A percentile compares a stretch with the other conserved stretches of the same genome.
Conservation (phyloP, 2,797 vertebrate genomes). For the Micromesistius poutassou region DNA sequence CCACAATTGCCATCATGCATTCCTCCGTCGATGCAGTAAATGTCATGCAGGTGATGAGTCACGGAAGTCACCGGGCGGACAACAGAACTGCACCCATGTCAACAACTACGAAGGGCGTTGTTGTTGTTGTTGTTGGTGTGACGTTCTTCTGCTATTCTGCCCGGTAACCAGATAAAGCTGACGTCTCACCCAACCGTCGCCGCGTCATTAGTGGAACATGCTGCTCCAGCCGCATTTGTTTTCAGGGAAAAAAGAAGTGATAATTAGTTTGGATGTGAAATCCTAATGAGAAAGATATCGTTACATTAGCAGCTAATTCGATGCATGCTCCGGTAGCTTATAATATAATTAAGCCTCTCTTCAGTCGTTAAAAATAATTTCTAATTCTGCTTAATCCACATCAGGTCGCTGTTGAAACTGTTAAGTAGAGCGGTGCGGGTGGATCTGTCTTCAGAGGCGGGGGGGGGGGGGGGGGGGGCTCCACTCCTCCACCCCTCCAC, state of each 20-base stretch:
- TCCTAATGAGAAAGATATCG: conserved; percentile 1
- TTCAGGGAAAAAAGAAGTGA: background rate
- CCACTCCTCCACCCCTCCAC: no score
- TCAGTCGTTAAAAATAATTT: background rate
- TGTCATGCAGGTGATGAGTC: background rate
- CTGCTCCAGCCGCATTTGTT: background rate
- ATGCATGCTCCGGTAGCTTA: background rate
- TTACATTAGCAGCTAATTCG: background rate
- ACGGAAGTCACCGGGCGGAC: background rate
- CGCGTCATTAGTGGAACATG: background rate
- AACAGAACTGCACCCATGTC: background rate
- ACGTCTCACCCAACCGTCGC: background rate
- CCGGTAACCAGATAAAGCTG: background rate
- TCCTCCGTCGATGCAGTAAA: background rate
- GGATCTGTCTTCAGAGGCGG: no score
- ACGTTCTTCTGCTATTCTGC: background rate
- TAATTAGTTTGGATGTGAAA: background rate
- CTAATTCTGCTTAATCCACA: background rate
- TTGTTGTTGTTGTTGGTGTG: background rate
- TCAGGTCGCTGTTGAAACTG: background rate
- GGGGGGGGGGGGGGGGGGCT: no score
- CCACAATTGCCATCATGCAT: background rate
- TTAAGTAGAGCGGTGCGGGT: background rate
- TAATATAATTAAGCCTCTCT: background rate
- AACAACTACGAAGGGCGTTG: background rate